Base-by-base conservation (phyloP, 2,797 vertebrate genomes). In the Iguana delicatissima region DNA sequence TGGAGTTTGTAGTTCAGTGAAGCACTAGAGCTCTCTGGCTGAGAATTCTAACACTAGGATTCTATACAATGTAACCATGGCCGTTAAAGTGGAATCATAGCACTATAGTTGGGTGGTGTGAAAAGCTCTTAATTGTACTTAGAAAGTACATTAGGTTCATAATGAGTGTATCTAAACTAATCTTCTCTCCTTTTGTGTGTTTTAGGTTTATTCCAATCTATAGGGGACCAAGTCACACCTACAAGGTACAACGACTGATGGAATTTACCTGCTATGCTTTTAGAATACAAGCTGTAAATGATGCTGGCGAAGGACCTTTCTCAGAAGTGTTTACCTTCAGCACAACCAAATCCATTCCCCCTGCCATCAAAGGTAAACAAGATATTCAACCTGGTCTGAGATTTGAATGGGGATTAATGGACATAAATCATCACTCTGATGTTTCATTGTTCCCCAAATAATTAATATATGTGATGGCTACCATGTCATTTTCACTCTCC, bases 161-260 rank as follows among this genome's bases (percentile, higher is more conserved):
- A 89, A 84, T 76, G 32, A 84, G n/a, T 77, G 22, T 29, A 20
- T n/a, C 4, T 89, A 85, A 94, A 18, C 1, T 26, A 4, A 1
- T 67, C 81, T 92, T 77, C 32, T 1, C 74, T 93, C 81, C 32
- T 20, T 4, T 92, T 86, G 46, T 91, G 85, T 93, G 73, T 90
- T 89, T 84, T 59, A 99, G 99, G 98, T 99, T 99, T 94, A 97
- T 99, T 95, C 98, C 98, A 0, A 98, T 99, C 97, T 99, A 99
- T 90, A 97, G 98, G 85, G 99, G 99, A 42, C 98, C 99, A 89
- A 99, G 99, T 96, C 99, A 99, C 96, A 99, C 99, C 1, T 99
- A 99, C 96, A 99, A 99, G 97, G 98, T 99, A 86, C 99, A 99
- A 96, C 98, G 99, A 80, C 96, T 99, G 96, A 98, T 95, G 0